These are phyloP conservation scores for Bombus superbus DNA, from an alignment of 1,140 invertebrate species.

Conservation along the genomic window DNA sequence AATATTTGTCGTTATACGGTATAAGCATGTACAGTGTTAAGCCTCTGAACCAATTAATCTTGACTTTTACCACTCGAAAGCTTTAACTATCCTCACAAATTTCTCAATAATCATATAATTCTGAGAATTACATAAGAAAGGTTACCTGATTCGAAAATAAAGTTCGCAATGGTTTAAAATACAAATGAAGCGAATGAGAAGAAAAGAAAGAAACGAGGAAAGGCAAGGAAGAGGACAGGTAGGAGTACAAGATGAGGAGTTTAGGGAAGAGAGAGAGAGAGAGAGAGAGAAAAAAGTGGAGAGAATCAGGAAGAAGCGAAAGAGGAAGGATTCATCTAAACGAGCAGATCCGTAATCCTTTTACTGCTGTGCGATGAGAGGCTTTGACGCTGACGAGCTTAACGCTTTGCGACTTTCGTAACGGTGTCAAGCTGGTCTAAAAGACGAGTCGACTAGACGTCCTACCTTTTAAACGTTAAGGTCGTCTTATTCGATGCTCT, in stretches of 20 bases:
- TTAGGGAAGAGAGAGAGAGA: background rate
- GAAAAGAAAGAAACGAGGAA: background rate
- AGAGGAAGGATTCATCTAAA: slow-evolving; percentile 60
- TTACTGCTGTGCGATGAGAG: slow-evolving; percentile 58
- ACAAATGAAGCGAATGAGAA: background rate
- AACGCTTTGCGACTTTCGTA: slow-evolving; percentile 65
- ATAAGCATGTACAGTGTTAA: too few relatives aligned
- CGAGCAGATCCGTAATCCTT: slow-evolving; percentile 65
- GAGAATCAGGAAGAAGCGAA: slow-evolving; percentile 22
- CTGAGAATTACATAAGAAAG: background rate
- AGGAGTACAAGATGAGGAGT: slow-evolving; percentile 23
- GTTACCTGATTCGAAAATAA: background rate
- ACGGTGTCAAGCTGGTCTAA: slow-evolving; percentile 64
- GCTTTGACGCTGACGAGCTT: slow-evolving; percentile 69
- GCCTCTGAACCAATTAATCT: too few relatives aligned
- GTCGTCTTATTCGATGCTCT: slow-evolving; percentile 27
- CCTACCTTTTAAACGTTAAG: slow-evolving; percentile 49
- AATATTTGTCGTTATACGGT: too few relatives aligned
- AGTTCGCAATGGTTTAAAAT: background rate
- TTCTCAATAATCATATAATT: background rate
- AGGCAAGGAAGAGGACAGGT: background rate
- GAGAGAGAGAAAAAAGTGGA: background rate
- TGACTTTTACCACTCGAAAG: background rate
- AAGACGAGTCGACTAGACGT: slow-evolving; percentile 54
- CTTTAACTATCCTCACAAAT: background rate